Evolutionary conservation across 1,140 invertebrate species (phyloP).

Genomic region (Rhyzopertha dominica): DNA sequence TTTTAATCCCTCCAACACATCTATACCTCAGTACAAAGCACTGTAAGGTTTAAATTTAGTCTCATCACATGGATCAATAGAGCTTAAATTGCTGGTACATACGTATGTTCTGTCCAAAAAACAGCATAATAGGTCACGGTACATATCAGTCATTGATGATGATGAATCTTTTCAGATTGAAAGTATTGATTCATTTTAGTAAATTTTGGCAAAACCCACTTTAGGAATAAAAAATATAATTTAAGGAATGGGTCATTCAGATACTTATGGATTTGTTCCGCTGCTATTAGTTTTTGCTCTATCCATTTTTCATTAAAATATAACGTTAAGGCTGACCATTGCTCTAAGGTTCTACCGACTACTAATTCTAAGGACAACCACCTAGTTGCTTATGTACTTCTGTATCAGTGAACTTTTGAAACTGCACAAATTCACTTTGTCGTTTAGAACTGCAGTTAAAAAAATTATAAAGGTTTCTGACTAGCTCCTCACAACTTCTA

Average conservation of each 20-base stretch:
- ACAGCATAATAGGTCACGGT: too few relatives aligned
- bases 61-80: too few relatives aligned
- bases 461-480: background rate
- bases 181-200: too few relatives aligned
- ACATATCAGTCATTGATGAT: too few relatives aligned
- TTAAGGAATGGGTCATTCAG: conserved; percentile 7
- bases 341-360: background rate
- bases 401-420: background rate
- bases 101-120: too few relatives aligned
- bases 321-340: conserved; percentile 1
- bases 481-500: conserved; percentile 12
- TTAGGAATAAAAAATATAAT: conserved; percentile 4
- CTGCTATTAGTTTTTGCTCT: background rate
- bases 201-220: conserved; percentile 7
- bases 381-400: background rate
- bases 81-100: too few relatives aligned
- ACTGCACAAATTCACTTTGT: background rate
- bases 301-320: conserved; percentile 6
- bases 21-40: too few relatives aligned
- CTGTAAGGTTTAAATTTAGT: too few relatives aligned
- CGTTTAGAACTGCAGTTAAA: too few relatives aligned
- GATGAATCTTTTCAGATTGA: too few relatives aligned
- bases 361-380: conserved; percentile 1
- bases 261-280: conserved; percentile 4
- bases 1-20: too few relatives aligned